Conservation (phyloP, 1,140 invertebrate genomes). For the Eriosoma lanigerum region DNA sequence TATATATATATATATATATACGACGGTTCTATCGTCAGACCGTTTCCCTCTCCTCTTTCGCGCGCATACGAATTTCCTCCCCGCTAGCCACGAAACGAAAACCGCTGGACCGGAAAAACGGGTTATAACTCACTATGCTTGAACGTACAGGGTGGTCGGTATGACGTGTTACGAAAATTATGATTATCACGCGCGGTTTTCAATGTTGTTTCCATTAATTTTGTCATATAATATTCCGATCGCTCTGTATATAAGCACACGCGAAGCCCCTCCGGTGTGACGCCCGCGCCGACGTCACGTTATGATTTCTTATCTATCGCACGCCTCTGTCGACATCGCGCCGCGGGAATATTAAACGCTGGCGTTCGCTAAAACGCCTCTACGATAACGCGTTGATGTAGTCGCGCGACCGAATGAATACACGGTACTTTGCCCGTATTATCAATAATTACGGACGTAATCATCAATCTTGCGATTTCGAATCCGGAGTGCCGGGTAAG, state of each 20-base stretch:
- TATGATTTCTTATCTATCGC: constrained; percentile 39
- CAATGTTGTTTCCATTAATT: too few species aligned
- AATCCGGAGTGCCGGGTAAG: too few species aligned
- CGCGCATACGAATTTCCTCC: neutral
- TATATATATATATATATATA: too few species aligned
- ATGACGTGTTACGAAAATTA: too few species aligned
- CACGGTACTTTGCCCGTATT: too few species aligned
- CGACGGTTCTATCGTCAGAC: too few species aligned
- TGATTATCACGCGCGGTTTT: neutral
- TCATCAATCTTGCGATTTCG: too few species aligned
- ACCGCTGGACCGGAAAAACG: constrained; percentile 39
- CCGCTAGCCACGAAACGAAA: constrained; percentile 1
- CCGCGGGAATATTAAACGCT: constrained; percentile 9
- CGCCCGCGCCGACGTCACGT: too few species aligned
- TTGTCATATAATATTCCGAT: too few species aligned
- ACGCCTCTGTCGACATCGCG: neutral
- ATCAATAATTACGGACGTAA: too few species aligned
- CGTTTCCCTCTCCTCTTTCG: neutral
- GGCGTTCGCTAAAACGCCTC: neutral
- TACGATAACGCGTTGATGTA: neutral
- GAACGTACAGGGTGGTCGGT: neutral
- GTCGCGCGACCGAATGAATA: too few species aligned
- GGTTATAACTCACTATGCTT: constrained; percentile 31
- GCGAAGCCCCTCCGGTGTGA: neutral
- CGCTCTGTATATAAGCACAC: neutral